These are phyloP conservation scores for Zele albiditarsus DNA, from an alignment of 2,888 invertebrate genomes.

Conservation along the genomic window DNA sequence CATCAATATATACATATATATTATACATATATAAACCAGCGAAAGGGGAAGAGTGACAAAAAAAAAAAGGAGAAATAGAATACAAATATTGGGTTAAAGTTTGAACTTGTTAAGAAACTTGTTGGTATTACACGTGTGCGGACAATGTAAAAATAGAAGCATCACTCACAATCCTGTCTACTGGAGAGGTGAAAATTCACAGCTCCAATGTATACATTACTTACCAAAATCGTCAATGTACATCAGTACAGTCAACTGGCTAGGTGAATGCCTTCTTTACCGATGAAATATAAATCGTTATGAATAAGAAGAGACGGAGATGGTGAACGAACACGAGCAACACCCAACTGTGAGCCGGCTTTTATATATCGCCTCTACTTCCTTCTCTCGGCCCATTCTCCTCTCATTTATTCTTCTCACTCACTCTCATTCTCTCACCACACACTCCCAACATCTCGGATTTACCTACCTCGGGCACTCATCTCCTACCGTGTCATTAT, in stretches of 20 bases:
- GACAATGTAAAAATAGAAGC: too few relatives aligned
- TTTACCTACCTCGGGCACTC: constrained; percentile 69
- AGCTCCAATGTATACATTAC: too few relatives aligned
- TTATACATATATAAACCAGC: background rate
- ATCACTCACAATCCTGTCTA: too few relatives aligned
- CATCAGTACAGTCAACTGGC: constrained; percentile 15
- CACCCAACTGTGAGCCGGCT: background rate
- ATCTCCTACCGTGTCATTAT: constrained; percentile 71
- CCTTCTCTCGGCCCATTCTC: constrained; percentile 13
- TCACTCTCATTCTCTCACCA: constrained; percentile 21
- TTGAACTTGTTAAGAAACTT: too few relatives aligned
- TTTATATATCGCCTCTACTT: constrained; percentile 6
- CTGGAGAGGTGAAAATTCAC: too few relatives aligned
- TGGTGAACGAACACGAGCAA: constrained; percentile 11
- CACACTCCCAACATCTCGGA: constrained; percentile 52
- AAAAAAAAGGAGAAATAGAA: background rate
- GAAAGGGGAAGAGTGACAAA: too few relatives aligned
- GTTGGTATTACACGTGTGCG: too few relatives aligned
- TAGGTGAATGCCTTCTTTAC: constrained; percentile 22
- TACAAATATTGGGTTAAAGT: background rate
- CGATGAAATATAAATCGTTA: background rate
- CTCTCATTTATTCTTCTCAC: constrained; percentile 23
- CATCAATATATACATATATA: background rate
- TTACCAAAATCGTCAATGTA: background rate
- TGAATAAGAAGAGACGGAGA: constrained; percentile 15